These are phyloP conservation scores for Lagorchestes hirsutus DNA, from an alignment of 2,797 vertebrate species.

Conservation along the genomic window DNA sequence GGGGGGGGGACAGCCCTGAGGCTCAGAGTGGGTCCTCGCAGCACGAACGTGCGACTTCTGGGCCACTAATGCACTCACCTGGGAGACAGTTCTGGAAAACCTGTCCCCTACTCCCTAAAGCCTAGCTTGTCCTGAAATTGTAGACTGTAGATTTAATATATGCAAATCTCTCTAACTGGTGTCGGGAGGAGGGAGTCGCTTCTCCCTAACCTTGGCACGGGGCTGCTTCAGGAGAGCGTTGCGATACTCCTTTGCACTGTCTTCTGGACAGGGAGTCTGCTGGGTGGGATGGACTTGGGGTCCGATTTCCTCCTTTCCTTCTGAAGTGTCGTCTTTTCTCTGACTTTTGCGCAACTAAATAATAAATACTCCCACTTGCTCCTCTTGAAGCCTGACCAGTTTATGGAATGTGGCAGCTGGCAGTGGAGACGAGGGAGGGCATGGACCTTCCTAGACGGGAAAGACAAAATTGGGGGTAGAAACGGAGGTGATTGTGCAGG, in stretches of 20 bases:
- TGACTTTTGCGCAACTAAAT: not conserved
- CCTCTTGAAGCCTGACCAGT: not conserved
- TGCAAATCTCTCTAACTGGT: accelerated
- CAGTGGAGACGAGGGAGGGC: not conserved
- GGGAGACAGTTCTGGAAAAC: not conserved
- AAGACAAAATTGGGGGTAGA: not conserved
- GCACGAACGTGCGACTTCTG: too few species aligned
- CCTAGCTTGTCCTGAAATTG: not conserved
- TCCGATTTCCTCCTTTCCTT: not conserved
- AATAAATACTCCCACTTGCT: slow-evolving; percentile 22
- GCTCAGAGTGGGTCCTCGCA: not conserved
- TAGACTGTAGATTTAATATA: not conserved
- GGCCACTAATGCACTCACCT: not conserved
- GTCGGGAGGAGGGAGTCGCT: not conserved
- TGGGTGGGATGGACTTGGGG: not conserved
- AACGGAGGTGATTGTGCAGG: too few species aligned
- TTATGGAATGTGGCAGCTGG: not conserved
- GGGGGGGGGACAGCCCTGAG: not conserved
- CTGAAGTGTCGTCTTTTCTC: not conserved
- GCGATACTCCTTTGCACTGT: not conserved
- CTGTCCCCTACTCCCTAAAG: too few species aligned
- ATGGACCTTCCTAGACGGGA: not conserved
- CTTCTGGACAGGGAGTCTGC: not conserved
- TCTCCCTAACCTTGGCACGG: not conserved
- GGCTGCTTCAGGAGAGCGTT: not conserved